Base-by-base conservation (phyloP, 2,113 vertebrate species). In the Cinclus cinclus region DNA sequence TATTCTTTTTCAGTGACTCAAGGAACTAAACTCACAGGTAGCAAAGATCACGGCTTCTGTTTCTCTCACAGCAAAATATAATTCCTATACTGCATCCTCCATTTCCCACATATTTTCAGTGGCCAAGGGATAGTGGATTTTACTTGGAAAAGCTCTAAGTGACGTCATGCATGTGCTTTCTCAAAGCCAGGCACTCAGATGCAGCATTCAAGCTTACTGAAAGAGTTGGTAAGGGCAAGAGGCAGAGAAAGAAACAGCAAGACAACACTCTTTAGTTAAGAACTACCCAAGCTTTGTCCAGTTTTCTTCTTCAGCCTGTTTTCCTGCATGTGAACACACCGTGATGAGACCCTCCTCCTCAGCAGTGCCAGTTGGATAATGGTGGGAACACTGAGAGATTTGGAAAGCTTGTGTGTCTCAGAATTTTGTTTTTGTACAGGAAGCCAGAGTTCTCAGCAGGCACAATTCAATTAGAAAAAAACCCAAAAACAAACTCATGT, bases 31-130 rank as follows among this genome's bases (percentile, higher is more conserved):
- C 33, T 75, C 65, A 44, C 33, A 78, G 8, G 19, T 41, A 71
- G 13, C 4, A 84, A 70, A 89, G 33, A 75, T 28, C 4, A 12
- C 7, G 19, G 27, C 11, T 84, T 70, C 39, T 71, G 10, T 65
- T 92, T 53, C 37, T 80, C 31, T 75, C 17, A 42, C 35, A 82
- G 30, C 2, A 37, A 95, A 89, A 68, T 33, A 27, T 15, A 8
- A 83, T 18, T 39, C 25, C 17, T 35, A 13, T 13, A 13, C 28
- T 77, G 11, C 23, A 52, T 63, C 16, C 47, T 74, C 33, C 47
- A 13, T n/a, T n/a, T 87, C 33, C 25, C 18, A 60, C 2, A 0
- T 15, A 1, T 31, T n/a, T 90, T 82, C 44, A 1, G 2, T 28
- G 22, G 27, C 15, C 60, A 73, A 68, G 25, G 0, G 5, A 64